These are phyloP conservation scores for Sinonovacula constricta DNA, from an alignment of 1,140 invertebrate species.

Conservation along the genomic window DNA sequence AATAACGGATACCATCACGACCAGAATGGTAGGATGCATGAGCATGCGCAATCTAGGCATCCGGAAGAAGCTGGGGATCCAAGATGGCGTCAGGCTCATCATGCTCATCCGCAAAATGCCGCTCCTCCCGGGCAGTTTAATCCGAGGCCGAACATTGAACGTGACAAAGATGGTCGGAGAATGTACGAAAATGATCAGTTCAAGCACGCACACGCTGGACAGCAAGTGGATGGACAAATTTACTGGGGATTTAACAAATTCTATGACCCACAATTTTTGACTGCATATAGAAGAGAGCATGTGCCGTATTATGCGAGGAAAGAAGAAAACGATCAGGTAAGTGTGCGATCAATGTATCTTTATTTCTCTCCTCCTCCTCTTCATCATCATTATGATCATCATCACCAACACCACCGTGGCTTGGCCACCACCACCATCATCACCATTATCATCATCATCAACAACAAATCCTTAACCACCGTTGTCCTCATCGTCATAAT, in stretches of 20 bases:
- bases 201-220: not conserved
- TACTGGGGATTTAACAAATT: slow-evolving; percentile 49
- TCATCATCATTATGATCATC: not conserved
- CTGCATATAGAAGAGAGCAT: slow-evolving; percentile 38
- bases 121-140: not conserved
- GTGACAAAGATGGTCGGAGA: no score
- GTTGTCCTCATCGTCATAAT: no score
- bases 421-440: not conserved
- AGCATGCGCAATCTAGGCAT: not conserved
- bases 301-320: slow-evolving; percentile 11
- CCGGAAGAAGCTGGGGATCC: not conserved
- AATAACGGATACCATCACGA: no score
- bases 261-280: slow-evolving; percentile 30
- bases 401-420: not conserved
- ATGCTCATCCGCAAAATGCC: slow-evolving; percentile 4
- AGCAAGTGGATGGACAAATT: not conserved
- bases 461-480: no score
- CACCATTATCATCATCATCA: not conserved
- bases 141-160: no score
- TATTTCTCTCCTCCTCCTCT: no score
- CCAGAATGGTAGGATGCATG: slow-evolving; percentile 1
- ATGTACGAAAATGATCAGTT: slow-evolving; percentile 29
- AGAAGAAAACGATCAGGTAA: slow-evolving; percentile 28
- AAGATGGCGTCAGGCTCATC: not conserved
- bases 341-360: no score